A percentile compares a stretch with the other conserved stretches of the same genome.
Evolutionary conservation across 2,888 invertebrate genomes (phyloP).

Genomic region (Himalopsyche anomala): DNA sequence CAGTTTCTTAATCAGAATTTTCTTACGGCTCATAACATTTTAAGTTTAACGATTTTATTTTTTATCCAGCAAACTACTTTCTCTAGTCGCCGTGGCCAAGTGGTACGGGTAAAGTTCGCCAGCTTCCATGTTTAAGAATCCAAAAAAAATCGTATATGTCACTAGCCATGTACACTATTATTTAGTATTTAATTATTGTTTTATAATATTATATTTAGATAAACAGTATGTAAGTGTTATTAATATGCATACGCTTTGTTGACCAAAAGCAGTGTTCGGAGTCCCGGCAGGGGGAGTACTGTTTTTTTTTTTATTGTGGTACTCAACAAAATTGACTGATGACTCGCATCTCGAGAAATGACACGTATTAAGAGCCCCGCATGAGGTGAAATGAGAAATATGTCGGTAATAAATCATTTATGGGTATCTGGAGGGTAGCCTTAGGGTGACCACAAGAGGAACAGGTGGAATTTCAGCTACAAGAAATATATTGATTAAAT

Average conservation of each 20-base stretch:
- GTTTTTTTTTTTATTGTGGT: constrained; percentile 14
- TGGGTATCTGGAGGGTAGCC: constrained; percentile 31
- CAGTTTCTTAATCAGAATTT: constrained; percentile 7
- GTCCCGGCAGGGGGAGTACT: background rate
- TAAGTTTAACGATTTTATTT: too few relatives aligned
- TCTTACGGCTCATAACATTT: background rate
- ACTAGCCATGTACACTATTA: too few relatives aligned
- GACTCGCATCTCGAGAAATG: constrained; percentile 54
- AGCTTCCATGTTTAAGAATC: too few relatives aligned
- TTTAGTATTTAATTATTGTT: too few relatives aligned
- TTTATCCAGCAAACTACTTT: too few relatives aligned
- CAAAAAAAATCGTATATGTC: too few relatives aligned
- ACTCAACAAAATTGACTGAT: constrained; percentile 51
- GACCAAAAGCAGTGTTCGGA: background rate
- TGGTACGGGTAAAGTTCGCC: too few relatives aligned
- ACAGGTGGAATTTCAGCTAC: too few relatives aligned
- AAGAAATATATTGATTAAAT: too few relatives aligned
- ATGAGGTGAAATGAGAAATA: constrained; percentile 54
- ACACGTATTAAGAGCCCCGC: constrained; percentile 54
- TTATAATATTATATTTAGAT: too few relatives aligned
- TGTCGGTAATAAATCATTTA: constrained; percentile 64
- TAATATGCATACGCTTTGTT: background rate
- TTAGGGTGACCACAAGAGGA: constrained; percentile 45
- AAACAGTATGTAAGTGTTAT: too few relatives aligned
- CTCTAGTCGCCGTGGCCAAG: too few relatives aligned